Evolutionary conservation across 2,797 vertebrate species (phyloP).

Genomic region (Zalophus californianus): DNA sequence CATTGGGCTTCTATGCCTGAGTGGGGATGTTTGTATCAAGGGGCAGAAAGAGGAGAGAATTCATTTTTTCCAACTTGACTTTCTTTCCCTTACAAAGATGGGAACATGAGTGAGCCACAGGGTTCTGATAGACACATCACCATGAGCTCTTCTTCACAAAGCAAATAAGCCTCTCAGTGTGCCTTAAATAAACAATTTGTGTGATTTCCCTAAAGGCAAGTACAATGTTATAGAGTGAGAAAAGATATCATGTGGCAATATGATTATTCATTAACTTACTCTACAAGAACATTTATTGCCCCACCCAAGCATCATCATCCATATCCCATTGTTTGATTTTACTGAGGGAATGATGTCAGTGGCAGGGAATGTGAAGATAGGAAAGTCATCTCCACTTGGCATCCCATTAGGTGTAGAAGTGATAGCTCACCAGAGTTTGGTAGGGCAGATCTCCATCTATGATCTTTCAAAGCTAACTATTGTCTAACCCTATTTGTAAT

Average conservation of each 20-base stretch:
- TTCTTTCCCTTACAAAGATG: background rate
- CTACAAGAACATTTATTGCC: slow-evolving; percentile 79
- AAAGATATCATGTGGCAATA: slow-evolving; percentile 81
- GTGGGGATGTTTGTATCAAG: background rate
- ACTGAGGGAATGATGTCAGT: slow-evolving; percentile 66
- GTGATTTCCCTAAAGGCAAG: slow-evolving; percentile 66
- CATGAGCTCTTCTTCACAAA: slow-evolving; percentile 24
- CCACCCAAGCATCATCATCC: slow-evolving; percentile 14
- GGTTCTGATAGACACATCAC: slow-evolving; percentile 23
- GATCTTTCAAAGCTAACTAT: background rate
- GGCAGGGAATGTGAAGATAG: slow-evolving; percentile 68
- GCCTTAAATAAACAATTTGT: slow-evolving; percentile 50
- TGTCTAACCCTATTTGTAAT: background rate
- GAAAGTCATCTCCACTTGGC: slow-evolving; percentile 71
- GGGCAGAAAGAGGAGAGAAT: background rate
- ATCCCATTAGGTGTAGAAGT: background rate
- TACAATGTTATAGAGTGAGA: slow-evolving; percentile 51
- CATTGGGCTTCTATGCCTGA: background rate
- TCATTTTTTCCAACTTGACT: background rate
- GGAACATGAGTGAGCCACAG: background rate
- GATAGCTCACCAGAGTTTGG: background rate
- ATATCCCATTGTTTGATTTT: background rate
- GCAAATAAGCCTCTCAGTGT: slow-evolving; percentile 33
- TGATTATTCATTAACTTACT: slow-evolving; percentile 73
- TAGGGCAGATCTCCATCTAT: background rate